Evolutionary conservation across 1,140 invertebrate species (phyloP), one percentile per base, ranked within the genome.

Genomic region (Pomacea maculata): DNA sequence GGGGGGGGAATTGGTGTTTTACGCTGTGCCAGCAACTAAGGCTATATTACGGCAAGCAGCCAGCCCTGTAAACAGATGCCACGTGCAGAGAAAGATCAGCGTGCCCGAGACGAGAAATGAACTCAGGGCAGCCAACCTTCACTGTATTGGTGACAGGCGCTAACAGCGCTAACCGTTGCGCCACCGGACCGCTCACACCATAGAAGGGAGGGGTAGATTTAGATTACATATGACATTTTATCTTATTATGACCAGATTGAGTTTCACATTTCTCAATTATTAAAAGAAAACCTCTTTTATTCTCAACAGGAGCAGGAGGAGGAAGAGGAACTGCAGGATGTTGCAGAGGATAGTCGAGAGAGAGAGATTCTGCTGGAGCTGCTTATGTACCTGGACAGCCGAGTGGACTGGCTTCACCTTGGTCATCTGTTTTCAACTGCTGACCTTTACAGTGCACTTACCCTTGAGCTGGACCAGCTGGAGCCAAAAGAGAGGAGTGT

Each of bases 341-440:
- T 70, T 73, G 72, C 71, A 77, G 82, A 83, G 75, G 10, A 71
- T 80, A 45, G 5, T 71, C 7, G 79, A 83, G 75, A 83, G 70
- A 55, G 75, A 9, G 75, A 80, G 71, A 70, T 78, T 19, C 79
- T 80, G 54, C 54, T 78, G 25, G 75, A 75, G 34, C 52, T 80
- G 11, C 75, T 80, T 67, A 70, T 72, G 19, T 80, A 80, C 78
- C 17, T 82, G 81, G 81, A 82, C 67, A 34, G 63, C 6, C 21
- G 65, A 34, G 76, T 68, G 65, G 74, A 83, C 71, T 80, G 79
- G 79, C 57, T 75, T 45, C 15, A 17, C 15, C 61, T 78, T 34
- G 52, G 67, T 21, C 45, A 70, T 10, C 34, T 21, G 34, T 45
- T 78, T 45, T 25, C 79, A 21, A 64, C 61, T 29, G 2, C 80